These are phyloP conservation scores for Rhabditoides inermis DNA, from an alignment of 2,888 invertebrate species.

Conservation along the genomic window DNA sequence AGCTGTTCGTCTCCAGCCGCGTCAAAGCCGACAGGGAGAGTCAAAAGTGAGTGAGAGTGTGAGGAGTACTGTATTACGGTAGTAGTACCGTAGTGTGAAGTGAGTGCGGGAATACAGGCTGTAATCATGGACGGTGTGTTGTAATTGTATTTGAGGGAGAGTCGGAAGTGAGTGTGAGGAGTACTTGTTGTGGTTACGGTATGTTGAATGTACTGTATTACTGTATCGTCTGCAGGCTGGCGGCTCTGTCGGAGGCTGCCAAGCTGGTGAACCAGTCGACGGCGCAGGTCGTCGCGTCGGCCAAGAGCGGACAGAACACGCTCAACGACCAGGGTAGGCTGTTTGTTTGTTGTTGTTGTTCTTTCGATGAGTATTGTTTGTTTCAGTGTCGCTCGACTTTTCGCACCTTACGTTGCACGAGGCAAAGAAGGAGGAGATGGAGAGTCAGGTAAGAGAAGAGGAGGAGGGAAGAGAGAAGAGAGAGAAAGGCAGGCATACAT, in stretches of 20 bases:
- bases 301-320: conserved; percentile 76
- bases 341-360: neutral
- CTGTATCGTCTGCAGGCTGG: conserved; percentile 62
- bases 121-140: too few species aligned
- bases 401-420: conserved; percentile 81
- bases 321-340: conserved; percentile 70
- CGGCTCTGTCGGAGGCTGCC: conserved; percentile 75
- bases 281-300: conserved; percentile 83
- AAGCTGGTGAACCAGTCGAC: conserved; percentile 81
- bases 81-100: too few species aligned
- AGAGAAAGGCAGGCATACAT: conserved; percentile 50
- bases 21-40: conserved; percentile 85
- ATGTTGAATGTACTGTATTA: too few species aligned
- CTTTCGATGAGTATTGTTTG: neutral
- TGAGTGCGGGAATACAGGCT: too few species aligned
- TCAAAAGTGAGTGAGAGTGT: conserved; percentile 19
- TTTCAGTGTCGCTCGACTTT: conserved; percentile 77
- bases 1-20: conserved; percentile 83
- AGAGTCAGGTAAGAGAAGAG: conserved; percentile 70
- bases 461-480: too few species aligned
- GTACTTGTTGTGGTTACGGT: too few species aligned
- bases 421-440: conserved; percentile 91
- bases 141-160: too few species aligned
- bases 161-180: too few species aligned
- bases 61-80: neutral